Percentiles rank a stretch among this genome's conserved stretches.
These are phyloP conservation scores for Callitettix versicolor DNA, from an alignment of 1,140 invertebrate genomes.

Conservation along the genomic window DNA sequence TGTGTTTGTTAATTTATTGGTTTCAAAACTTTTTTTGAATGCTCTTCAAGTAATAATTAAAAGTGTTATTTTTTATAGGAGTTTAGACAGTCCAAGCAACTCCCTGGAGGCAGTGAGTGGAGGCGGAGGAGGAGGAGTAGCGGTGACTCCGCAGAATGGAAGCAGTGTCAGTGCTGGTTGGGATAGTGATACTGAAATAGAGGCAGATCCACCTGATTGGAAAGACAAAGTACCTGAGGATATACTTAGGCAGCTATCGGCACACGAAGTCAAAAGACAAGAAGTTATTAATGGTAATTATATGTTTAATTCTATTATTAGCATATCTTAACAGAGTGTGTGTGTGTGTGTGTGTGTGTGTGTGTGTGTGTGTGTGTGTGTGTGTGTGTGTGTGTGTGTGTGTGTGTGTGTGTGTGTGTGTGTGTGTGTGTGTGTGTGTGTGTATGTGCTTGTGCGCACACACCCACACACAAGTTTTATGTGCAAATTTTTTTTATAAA, in stretches of 20 bases:
- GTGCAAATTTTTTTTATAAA: no score
- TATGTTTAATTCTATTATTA: not conserved
- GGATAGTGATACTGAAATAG: conserved; percentile 72
- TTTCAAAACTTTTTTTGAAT: no score
- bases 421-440: no score
- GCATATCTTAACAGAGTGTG: not conserved
- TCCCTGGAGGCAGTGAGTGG: conserved; percentile 39
- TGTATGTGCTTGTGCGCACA: no score
- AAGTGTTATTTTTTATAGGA: no score
- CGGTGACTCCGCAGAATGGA: conserved; percentile 10
- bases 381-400: no score
- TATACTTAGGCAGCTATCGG: conserved; percentile 53
- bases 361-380: conserved; percentile 8
- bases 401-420: no score
- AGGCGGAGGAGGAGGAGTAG: conserved; percentile 8
- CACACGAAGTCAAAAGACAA: conserved; percentile 82
- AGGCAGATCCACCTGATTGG: conserved; percentile 70
- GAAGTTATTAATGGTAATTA: conserved; percentile 89
- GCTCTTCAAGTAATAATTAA: no score
- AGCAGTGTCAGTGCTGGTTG: conserved; percentile 30
- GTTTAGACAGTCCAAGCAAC: conserved; percentile 49
- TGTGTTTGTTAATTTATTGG: no score
- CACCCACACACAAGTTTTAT: no score
- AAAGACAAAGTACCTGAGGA: conserved; percentile 73
- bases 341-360: not conserved